phyloP scores from a whole-genome alignment of 2,888 invertebrate species.

The Teinopalpus imperialis region DNA sequence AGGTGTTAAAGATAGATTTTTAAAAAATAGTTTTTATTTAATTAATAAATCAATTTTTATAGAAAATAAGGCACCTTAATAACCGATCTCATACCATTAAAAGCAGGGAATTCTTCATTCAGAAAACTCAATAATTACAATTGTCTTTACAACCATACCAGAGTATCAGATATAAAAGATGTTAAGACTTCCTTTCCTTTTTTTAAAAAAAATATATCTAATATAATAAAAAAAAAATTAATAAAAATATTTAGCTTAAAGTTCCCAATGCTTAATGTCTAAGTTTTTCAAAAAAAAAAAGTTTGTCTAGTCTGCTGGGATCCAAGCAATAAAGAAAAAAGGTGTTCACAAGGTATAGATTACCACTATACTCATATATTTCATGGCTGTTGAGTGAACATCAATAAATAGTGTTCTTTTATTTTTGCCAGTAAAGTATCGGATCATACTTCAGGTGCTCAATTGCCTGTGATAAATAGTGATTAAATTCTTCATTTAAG shows the following conservation, averaged over 20 bases:
- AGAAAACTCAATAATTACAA: not conserved
- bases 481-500: conserved; percentile 40
- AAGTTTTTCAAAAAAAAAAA: conserved; percentile 31
- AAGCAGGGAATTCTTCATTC: no score
- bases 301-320: conserved; percentile 32
- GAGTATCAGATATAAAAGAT: not conserved
- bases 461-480: conserved; percentile 43
- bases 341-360: conserved; percentile 34
- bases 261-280: conserved; percentile 26
- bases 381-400: conserved; percentile 37
- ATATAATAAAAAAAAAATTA: no score
- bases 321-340: conserved; percentile 32
- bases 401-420: conserved; percentile 40
- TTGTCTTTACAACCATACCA: not conserved
- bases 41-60: not conserved
- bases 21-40: not conserved
- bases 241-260: conserved; percentile 4
- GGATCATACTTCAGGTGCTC: conserved; percentile 40
- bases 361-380: conserved; percentile 34
- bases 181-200: no score
- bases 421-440: conserved; percentile 41
- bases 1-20: not conserved
- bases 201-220: no score
- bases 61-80: not conserved
- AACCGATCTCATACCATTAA: not conserved